These are phyloP conservation scores for Abrostola tripartita DNA, from an alignment of 2,888 invertebrate species.

Conservation along the genomic window DNA sequence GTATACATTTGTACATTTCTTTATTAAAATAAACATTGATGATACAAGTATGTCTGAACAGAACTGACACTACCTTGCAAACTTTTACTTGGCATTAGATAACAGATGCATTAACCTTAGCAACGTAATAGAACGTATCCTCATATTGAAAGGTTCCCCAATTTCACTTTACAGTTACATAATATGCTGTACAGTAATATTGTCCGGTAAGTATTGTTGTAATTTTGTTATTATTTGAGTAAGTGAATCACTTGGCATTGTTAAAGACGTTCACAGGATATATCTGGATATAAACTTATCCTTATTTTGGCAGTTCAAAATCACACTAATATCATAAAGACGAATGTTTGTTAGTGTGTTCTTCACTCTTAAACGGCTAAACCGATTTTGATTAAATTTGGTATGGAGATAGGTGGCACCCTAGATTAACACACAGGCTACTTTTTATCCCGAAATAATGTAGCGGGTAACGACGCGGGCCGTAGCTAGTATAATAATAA, in stretches of 20 bases:
- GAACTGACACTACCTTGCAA: not conserved
- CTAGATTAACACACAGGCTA: no score
- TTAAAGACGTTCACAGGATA: no score
- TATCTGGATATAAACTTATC: no score
- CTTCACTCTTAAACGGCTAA: no score
- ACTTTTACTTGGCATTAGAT: constrained; percentile 9
- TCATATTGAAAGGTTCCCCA: constrained; percentile 26
- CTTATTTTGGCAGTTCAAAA: no score
- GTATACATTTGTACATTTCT: not conserved
- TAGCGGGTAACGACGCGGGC: no score
- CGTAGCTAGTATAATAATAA: no score
- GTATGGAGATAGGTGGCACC: no score
- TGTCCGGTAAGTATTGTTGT: constrained; percentile 30
- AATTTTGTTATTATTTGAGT: constrained; percentile 38
- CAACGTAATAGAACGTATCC: constrained; percentile 6
- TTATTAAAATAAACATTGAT: not conserved
- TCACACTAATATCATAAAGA: no score
- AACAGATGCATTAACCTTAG: constrained; percentile 7
- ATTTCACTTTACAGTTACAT: constrained; percentile 30
- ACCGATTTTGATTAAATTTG: no score
- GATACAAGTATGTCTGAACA: not conserved
- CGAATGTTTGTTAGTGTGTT: no score
- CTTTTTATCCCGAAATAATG: no score
- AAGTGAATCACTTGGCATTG: constrained; percentile 1
- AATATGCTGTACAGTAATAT: constrained; percentile 34